phyloP scores from a whole-genome alignment of 2,888 invertebrate species.

The Noctua fimbriata region DNA sequence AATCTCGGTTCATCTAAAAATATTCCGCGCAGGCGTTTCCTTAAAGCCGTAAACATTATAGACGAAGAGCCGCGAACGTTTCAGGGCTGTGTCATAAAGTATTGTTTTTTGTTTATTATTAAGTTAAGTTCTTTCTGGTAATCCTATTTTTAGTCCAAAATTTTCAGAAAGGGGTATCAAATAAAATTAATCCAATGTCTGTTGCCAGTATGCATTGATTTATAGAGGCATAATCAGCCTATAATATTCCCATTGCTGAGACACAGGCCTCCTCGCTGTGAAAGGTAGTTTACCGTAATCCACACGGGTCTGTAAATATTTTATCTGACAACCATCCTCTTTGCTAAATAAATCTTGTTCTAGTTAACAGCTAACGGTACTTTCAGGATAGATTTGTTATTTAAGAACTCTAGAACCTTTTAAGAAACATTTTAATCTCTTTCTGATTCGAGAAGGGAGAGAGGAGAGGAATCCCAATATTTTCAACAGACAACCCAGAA shows the following conservation, averaged over 20 bases:
- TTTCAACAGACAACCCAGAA: neutral
- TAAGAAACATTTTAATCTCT: neutral
- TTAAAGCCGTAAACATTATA: conserved; percentile 64
- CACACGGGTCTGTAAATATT: neutral
- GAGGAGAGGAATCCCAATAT: neutral
- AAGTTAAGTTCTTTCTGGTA: neutral
- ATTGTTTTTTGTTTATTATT: no score
- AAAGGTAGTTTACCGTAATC: neutral
- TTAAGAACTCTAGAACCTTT: neutral
- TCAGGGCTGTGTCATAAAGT: conserved; percentile 37
- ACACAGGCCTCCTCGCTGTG: neutral
- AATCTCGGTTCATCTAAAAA: conserved; percentile 61
- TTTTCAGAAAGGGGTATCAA: neutral
- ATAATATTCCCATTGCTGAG: neutral
- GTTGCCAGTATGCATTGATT: neutral
- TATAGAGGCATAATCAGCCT: neutral
- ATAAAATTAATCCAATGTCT: neutral
- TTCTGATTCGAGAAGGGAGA: neutral
- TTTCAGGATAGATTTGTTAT: neutral
- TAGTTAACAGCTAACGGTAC: neutral
- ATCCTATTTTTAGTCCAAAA: neutral
- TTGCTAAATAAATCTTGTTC: neutral
- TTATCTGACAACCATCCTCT: neutral
- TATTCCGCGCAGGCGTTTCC: conserved; percentile 64
- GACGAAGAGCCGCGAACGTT: conserved; percentile 39